A percentile compares a stretch with the other conserved stretches of the same genome.
These are phyloP conservation scores for Callionymus lyra DNA, from an alignment of 2,113 vertebrate genomes.

Conservation along the genomic window DNA sequence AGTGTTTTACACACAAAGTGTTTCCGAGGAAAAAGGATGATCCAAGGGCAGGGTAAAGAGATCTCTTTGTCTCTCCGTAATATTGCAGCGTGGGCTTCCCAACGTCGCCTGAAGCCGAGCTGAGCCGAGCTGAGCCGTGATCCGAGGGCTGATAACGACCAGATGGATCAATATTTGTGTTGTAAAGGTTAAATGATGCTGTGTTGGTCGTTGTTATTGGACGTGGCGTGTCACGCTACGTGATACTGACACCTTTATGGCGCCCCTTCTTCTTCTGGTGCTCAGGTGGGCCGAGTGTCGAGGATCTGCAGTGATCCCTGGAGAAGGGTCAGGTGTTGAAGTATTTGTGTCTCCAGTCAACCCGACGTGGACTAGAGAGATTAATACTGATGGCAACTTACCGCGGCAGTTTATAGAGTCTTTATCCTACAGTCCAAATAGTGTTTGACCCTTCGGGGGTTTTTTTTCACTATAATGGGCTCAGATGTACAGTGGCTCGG, in stretches of 20 bases:
- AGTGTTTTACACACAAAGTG: conserved; percentile 34
- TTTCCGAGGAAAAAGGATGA: conserved; percentile 42
- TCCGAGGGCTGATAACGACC: conserved; percentile 60
- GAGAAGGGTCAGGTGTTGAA: conserved; percentile 37
- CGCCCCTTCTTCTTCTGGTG: conserved; percentile 19
- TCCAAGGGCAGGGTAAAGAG: conserved; percentile 45
- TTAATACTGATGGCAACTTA: conserved; percentile 6
- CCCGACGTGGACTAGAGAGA: not conserved
- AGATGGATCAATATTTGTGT: conserved; percentile 69
- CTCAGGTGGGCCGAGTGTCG: conserved; percentile 29
- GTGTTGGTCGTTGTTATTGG: conserved; percentile 65
- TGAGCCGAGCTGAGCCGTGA: conserved; percentile 58
- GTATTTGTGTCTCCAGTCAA: conserved; percentile 8
- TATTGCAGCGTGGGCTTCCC: conserved; percentile 44
- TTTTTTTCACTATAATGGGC: no score
- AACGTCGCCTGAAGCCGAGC: conserved; percentile 51
- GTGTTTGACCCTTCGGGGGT: no score
- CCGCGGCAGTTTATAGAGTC: conserved; percentile 2
- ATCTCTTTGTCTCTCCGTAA: conserved; percentile 56
- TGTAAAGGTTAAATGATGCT: conserved; percentile 80
- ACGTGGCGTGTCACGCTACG: conserved; percentile 52
- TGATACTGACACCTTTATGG: conserved; percentile 57
- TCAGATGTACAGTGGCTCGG: no score
- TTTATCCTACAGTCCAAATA: no score
- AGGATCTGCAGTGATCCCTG: conserved; percentile 25